phyloP scores from a whole-genome alignment of 2,888 invertebrate species.

The Callosobruchus maculatus region DNA sequence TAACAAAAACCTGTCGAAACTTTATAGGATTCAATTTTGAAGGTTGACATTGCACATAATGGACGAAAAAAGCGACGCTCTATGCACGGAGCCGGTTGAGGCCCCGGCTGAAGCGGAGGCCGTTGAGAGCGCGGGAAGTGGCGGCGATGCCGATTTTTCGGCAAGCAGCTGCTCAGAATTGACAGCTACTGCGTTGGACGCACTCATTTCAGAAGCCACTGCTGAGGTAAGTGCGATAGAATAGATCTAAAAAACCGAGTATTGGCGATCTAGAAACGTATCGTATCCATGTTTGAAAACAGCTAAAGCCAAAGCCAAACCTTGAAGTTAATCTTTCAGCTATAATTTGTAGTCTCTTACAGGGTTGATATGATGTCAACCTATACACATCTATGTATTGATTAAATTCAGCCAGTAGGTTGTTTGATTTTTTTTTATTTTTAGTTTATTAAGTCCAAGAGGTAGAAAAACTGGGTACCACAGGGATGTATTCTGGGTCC shows the following conservation, averaged over 20 bases:
- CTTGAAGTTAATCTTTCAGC: neutral
- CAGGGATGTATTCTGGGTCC: too few species aligned
- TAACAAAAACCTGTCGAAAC: neutral
- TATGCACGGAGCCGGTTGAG: conserved; percentile 2
- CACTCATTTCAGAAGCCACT: conserved; percentile 7
- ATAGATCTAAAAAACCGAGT: neutral
- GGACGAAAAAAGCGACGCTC: conserved; percentile 21
- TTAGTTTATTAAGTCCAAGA: too few species aligned
- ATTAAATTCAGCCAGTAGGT: neutral
- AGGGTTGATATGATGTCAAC: neutral
- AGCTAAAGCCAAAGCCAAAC: neutral
- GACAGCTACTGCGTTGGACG: conserved; percentile 4
- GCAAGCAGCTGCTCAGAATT: neutral
- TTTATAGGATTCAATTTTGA: neutral
- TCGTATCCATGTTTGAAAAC: neutral
- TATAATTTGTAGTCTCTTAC: neutral
- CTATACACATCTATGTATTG: neutral
- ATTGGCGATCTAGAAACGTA: neutral
- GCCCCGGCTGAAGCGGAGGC: conserved; percentile 7
- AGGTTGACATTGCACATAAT: conserved; percentile 5
- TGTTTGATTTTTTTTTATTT: neutral
- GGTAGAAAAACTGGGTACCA: too few species aligned
- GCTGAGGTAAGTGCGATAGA: neutral
- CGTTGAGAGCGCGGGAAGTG: conserved; percentile 2
- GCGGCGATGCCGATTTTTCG: conserved; percentile 5